Base-by-base conservation (phyloP, 2,888 invertebrate species). In the Morinoia aosen region DNA sequence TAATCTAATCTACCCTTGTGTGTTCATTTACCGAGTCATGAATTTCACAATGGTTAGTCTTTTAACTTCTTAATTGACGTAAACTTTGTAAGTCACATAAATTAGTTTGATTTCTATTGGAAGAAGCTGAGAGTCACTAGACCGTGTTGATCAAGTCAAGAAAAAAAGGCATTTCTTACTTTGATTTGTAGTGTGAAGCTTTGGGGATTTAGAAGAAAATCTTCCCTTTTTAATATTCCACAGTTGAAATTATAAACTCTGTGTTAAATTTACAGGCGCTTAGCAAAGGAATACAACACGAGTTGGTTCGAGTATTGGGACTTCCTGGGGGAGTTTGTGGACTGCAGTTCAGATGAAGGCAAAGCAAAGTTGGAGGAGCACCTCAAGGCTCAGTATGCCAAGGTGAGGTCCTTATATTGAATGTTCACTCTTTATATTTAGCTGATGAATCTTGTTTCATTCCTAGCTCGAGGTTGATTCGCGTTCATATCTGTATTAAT, bases 241-340 rank as follows among this genome's bases (percentile, higher is more conserved):
- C 16, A 76, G 25, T 76, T 19, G 25, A 25, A 76, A 76, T 76
- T 33, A 48, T 33, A 19, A 76, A 33, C 25, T 33, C 25, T 12
- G 8, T 90, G 39, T 90, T 40, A 40, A 16, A 88, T 57, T 39
- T 93, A 10, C 95, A 96, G 96, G 58, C 96, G 98, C 96, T 97
- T 98, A 96, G 98, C 99, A 0, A 98, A 98, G 96, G 98, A 98
- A 97, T 98, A 98, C 97, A 98, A 98, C 95, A 98, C 98, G 0
- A 98, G 98, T 19, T 99, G 99, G 99, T 98, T 98, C 96, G 99
- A 99, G 97, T 98, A 98, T 97, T 99, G 99, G 99, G 98, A 98
- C 12, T 99, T 99, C 97, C 97, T 99, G 33, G 98, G 98, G 97
- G 98, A 98, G 2, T 99, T 98, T 97, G 98, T 98, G 0, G 98